phyloP scores from a whole-genome alignment of 2,113 vertebrate genomes.

The Cavia porcellus region DNA sequence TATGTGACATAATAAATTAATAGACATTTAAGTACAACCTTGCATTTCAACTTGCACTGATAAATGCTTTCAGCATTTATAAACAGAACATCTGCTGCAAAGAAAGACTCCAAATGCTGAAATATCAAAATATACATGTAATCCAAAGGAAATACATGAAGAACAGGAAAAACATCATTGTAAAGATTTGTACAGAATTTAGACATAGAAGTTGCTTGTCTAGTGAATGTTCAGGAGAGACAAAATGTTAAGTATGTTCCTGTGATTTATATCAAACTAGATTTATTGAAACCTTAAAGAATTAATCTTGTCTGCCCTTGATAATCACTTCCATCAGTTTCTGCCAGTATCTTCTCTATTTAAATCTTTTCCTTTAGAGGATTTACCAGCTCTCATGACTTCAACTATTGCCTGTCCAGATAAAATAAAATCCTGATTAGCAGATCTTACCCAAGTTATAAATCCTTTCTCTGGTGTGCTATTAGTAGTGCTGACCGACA shows the following conservation, averaged over 20 bases:
- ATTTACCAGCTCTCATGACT: not conserved
- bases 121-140: not conserved
- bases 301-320: slow-evolving; percentile 16
- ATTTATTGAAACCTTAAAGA: not conserved
- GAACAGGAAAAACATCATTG: not conserved
- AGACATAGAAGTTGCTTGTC: not conserved
- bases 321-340: not conserved
- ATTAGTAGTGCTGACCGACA: not conserved
- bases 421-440: slow-evolving; percentile 15
- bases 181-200: not conserved
- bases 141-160: slow-evolving; percentile 22
- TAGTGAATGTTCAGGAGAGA: not conserved
- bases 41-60: not conserved
- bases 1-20: slow-evolving; percentile 43
- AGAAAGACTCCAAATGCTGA: not conserved
- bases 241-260: not conserved
- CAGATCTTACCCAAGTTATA: not conserved
- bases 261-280: not conserved
- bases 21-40: slow-evolving; percentile 25
- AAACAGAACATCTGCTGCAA: slow-evolving; percentile 14
- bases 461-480: not conserved
- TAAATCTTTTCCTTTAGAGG: not conserved
- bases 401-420: not conserved
- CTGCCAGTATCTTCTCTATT: not conserved
- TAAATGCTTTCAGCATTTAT: slow-evolving; percentile 1